Evolutionary conservation across 92 coral and sea anemone genomes (phyloP), one percentile per base, ranked within the genome.

Genomic region (Bergia sp.): DNA sequence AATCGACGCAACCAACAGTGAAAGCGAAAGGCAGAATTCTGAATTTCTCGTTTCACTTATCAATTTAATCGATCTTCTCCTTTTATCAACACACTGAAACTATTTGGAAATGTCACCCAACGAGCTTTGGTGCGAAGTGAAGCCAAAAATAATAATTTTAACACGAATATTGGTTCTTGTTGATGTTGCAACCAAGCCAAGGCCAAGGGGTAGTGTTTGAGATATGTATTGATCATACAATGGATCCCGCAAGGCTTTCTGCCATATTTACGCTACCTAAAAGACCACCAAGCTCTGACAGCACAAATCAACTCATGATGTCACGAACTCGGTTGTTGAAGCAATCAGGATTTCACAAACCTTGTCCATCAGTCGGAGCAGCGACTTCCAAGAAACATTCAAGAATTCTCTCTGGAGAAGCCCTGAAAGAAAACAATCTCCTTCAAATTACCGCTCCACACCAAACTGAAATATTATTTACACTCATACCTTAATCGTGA

Each of bases 371-470:
- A 0, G 86, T 69, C 12, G 97, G 97, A 47, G 98, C 96, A 91
- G 96, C 88, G 69, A 97, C 98, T 89, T 97, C 99, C 89, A 97
- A 83, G 87, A 96, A 92, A 61, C 99, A 96, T 76, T 97, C 99
- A 58, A 95, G 89, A 73, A 97, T 88, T 89, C 82, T 94, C 39
- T 94, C 98, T 16, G 99, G 98, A 79, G 91, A 90, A 9, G 97
- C 90, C 80, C 99, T 97, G 80, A 13, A 58, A 29, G 50, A 41
- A 84, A 88, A 69, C 43, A 87, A 79, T 5, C 38, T 11, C 90
- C 13, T 11, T 80, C 76, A 88, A 84, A 76, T 37, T 29, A 58
- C 36, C 16, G 43, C 37, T 13, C 29, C 18, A 44, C 42, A 36
- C 41, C 53, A 37, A 84, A 42, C 9, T 37, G 8, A 58, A 43